Evolutionary conservation across 2,113 vertebrate genomes (phyloP), one percentile per base, ranked within the genome.

Genomic region (Apus apus): DNA sequence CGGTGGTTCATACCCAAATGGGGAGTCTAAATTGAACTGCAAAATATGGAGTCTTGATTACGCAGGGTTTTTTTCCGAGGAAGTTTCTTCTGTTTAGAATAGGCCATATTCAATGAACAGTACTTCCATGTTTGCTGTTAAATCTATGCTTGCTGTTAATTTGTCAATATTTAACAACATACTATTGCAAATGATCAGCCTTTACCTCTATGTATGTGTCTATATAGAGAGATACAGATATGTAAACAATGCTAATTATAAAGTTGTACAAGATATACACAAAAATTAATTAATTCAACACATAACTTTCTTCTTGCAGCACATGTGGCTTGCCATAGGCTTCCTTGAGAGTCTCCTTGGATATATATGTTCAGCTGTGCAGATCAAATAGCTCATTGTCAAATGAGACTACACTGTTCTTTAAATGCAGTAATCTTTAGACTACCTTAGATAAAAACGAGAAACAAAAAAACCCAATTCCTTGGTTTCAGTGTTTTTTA

Each of bases 221-320:
- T 73, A 6, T 36, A 17, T 1, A 46, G 4, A 62, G 18, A 86
- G 6, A 20, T 0, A 54, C 1, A 22, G 46, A 38, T 26, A n/a
- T 26, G 11, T 25, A 38, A 67, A 30, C 6, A 26, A 46, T 57
- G 6, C 2, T 74, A n/a, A 53, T 36, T 60, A n/a, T 38, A 27
- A 71, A 64, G 15, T 27, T 46, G 14, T 4, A 27, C 5, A 53
- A 21, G 61, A 72, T 51, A 48, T 18, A 64, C 50, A 5, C 3
- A 53, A 51, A 45, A 62, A 11, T 10, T 56, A 64, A 67, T 65
- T 1, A 56, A 67, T 22, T 56, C 13, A 45, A 45, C 21, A 3
- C 3, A 0, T 18, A 61, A 20, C 3, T 74, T 78, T 48, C 6
- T 70, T 93, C 43, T 80, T 74, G 25, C 9, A 77, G 20, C 10